These are phyloP conservation scores for Cladopsammia gracilis DNA, from an alignment of 64 coral and sea anemone species.

Conservation along the genomic window DNA sequence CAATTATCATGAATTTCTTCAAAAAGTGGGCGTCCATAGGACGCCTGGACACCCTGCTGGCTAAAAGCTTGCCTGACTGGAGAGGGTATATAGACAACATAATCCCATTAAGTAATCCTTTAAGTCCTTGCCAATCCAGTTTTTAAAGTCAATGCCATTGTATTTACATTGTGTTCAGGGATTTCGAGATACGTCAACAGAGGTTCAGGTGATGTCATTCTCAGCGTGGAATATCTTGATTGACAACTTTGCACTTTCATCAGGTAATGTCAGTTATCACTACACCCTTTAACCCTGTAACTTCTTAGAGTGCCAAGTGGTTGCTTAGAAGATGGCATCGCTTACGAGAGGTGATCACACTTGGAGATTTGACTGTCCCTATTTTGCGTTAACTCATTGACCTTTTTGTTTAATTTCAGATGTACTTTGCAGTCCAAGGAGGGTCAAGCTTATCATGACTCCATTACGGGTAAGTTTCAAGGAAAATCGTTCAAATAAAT, in stretches of 20 bases:
- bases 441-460: constrained; percentile 95
- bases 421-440: constrained; percentile 76
- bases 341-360: too few relatives aligned
- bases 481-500: neutral
- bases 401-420: constrained; percentile 52
- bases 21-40: too few relatives aligned
- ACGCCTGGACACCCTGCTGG: too few relatives aligned
- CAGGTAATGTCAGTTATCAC: constrained; percentile 59
- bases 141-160: too few relatives aligned
- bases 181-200: constrained; percentile 70
- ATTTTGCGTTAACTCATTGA: neutral
- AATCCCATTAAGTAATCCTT: too few relatives aligned
- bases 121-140: too few relatives aligned
- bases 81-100: too few relatives aligned
- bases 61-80: too few relatives aligned
- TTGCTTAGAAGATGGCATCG: too few relatives aligned
- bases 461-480: constrained; percentile 75
- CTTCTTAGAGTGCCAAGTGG: too few relatives aligned
- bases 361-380: neutral
- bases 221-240: constrained; percentile 94
- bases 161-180: constrained; percentile 59
- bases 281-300: too few relatives aligned
- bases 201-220: constrained; percentile 88
- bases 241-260: constrained; percentile 90
- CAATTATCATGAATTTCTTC: too few relatives aligned